These are phyloP conservation scores for Thalassoma bifasciatum DNA, from an alignment of 2,113 vertebrate genomes.

Conservation along the genomic window DNA sequence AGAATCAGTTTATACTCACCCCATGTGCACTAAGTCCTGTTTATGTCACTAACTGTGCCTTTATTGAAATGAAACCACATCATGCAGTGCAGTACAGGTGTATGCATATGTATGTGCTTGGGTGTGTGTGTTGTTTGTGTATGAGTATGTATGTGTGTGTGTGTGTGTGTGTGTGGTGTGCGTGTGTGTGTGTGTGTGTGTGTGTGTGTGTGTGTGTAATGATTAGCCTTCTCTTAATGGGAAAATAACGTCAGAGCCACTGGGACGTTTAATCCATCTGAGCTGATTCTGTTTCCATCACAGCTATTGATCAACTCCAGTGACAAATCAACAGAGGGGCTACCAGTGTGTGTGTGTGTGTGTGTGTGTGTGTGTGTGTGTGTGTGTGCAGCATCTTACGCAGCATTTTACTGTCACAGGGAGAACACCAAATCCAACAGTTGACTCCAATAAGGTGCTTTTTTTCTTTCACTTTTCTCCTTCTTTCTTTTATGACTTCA, in stretches of 20 bases:
- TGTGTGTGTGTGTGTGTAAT: conserved; percentile 61
- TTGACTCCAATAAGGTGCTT: conserved; percentile 55
- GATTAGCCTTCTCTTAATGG: conserved; percentile 82
- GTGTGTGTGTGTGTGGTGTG: conserved; percentile 36
- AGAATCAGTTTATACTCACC: conserved; percentile 4
- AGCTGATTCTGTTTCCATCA: conserved; percentile 84
- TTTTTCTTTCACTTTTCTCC: conserved; percentile 25
- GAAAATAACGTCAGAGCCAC: conserved; percentile 82
- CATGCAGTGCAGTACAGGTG: conserved; percentile 1
- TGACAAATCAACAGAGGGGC: conserved; percentile 79
- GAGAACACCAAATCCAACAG: conserved; percentile 51
- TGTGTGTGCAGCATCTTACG: conserved; percentile 51
- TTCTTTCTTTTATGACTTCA: conserved; percentile 19
- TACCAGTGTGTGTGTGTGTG: conserved; percentile 39
- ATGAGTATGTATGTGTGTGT: conserved; percentile 10
- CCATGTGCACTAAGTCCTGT: conserved; percentile 39
- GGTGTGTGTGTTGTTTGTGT: conserved; percentile 20
- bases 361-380: conserved; percentile 28
- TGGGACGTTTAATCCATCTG: conserved; percentile 84
- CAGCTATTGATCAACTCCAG: conserved; percentile 81
- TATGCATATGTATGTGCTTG: conserved; percentile 35
- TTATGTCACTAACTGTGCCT: conserved; percentile 27
- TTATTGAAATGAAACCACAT: conserved; percentile 38
- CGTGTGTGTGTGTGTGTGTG: neutral
- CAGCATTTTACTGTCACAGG: conserved; percentile 70